A percentile compares a stretch with the other conserved stretches of the same genome.
Conservation (phyloP, 1,140 invertebrate genomes). For the Hypsibius dujardini region DNA sequence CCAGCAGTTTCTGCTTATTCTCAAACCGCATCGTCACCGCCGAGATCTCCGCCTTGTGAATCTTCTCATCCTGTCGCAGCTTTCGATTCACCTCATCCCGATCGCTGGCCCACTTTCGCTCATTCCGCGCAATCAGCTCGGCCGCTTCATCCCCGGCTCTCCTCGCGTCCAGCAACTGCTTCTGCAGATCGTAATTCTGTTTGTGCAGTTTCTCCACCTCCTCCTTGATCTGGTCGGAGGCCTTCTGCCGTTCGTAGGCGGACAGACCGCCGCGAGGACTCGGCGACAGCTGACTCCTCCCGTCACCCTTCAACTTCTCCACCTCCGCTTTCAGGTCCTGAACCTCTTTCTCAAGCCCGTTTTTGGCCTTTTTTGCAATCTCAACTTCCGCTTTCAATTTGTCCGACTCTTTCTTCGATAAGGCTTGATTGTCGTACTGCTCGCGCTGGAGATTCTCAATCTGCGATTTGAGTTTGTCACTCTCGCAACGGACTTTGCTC, state of each 20-base stretch:
- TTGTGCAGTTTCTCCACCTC: conserved; percentile 17
- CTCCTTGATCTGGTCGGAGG: conserved; percentile 8
- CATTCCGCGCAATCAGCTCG: background rate
- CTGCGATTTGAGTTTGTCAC: conserved; percentile 21
- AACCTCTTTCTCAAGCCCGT: conserved; percentile 24
- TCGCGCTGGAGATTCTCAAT: conserved; percentile 34
- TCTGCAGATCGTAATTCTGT: conserved; percentile 6
- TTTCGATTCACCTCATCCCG: conserved; percentile 29
- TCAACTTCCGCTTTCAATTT: conserved; percentile 37
- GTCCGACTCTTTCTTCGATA: conserved; percentile 29
- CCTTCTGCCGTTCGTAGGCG: background rate
- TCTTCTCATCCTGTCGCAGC: conserved; percentile 54
- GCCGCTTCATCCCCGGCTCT: background rate
- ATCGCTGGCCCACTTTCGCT: background rate
- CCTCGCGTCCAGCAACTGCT: conserved; percentile 1
- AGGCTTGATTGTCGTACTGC: conserved; percentile 32
- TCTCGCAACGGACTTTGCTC: conserved; percentile 30
- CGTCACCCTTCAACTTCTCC: conserved; percentile 22
- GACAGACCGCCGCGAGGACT: background rate
- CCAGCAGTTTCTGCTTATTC: conserved; percentile 59
- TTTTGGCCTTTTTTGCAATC: conserved; percentile 21
- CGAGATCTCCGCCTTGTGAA: conserved; percentile 59
- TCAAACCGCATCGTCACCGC: conserved; percentile 73
- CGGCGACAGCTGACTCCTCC: no score
- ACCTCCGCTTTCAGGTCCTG: conserved; percentile 38